Evolutionary conservation across 92 coral and sea anemone genomes (phyloP).

Genomic region (Montipora capitata): DNA sequence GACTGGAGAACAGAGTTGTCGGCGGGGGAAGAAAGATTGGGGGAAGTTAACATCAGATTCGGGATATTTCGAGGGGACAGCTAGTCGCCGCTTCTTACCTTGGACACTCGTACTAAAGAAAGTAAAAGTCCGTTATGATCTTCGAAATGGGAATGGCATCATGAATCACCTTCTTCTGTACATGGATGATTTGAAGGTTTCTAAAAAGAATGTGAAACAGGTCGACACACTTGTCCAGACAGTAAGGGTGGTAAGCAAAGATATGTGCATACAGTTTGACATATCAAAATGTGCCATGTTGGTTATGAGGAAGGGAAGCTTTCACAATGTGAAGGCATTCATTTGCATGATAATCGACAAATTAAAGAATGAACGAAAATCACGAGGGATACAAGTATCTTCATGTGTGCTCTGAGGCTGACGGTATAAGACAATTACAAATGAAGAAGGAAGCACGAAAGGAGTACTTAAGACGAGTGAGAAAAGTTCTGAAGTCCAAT

Average conservation of each 20-base stretch:
- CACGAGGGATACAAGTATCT: neutral
- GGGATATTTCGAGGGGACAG: too few relatives aligned
- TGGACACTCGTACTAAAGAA: neutral
- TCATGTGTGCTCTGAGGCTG: neutral
- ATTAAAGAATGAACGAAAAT: neutral
- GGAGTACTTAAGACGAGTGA: neutral
- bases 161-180: neutral
- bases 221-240: neutral
- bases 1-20: too few relatives aligned
- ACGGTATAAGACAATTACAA: neutral
- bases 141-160: neutral
- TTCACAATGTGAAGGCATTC: neutral
- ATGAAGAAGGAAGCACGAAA: neutral
- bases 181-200: neutral
- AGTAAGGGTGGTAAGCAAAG: neutral
- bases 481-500: neutral
- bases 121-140: neutral
- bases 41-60: too few relatives aligned
- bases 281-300: neutral
- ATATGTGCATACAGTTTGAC: neutral
- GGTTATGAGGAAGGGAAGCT: neutral
- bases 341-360: neutral
- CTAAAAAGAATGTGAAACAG: neutral
- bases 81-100: too few relatives aligned
- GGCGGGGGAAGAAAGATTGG: too few relatives aligned